Evolutionary conservation across 2,113 vertebrate species (phyloP).

Genomic region (Dromas ardeola): DNA sequence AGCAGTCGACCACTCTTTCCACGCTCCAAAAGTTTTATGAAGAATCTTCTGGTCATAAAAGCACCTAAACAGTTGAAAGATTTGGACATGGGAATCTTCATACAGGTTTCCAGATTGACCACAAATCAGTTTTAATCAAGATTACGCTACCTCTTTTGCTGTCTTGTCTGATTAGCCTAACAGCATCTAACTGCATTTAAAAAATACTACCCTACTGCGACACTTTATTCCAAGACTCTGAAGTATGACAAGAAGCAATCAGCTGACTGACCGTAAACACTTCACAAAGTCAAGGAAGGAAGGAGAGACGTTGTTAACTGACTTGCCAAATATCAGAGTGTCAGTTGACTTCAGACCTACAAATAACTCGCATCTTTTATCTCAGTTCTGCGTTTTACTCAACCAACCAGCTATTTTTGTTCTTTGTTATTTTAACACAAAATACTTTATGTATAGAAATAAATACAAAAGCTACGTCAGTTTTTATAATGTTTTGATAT

Average conservation of each 20-base stretch:
- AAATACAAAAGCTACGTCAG: not conserved
- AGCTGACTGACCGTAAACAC: not conserved
- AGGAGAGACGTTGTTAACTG: not conserved
- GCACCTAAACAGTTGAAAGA: slow-evolving; percentile 64
- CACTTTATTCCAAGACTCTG: not conserved
- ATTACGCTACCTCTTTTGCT: not conserved
- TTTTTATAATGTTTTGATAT: not conserved
- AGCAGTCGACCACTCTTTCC: slow-evolving; percentile 86
- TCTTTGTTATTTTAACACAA: not conserved
- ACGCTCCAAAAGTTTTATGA: slow-evolving; percentile 74
- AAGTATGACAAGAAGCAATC: not conserved
- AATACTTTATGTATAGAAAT: not conserved
- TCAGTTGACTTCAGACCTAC: not conserved
- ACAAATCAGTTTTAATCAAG: not conserved
- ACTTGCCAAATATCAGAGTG: not conserved
- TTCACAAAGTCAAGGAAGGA: not conserved
- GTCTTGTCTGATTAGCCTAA: not conserved
- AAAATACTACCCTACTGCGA: not conserved
- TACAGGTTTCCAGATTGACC: not conserved
- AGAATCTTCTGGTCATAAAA: slow-evolving; percentile 74
- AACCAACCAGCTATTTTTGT: not conserved
- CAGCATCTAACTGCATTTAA: not conserved
- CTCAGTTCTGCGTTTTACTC: not conserved
- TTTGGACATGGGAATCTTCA: not conserved
- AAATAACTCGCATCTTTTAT: not conserved